phyloP scores from a whole-genome alignment of 2,113 vertebrate species.

The Hippocampus abdominalis region DNA sequence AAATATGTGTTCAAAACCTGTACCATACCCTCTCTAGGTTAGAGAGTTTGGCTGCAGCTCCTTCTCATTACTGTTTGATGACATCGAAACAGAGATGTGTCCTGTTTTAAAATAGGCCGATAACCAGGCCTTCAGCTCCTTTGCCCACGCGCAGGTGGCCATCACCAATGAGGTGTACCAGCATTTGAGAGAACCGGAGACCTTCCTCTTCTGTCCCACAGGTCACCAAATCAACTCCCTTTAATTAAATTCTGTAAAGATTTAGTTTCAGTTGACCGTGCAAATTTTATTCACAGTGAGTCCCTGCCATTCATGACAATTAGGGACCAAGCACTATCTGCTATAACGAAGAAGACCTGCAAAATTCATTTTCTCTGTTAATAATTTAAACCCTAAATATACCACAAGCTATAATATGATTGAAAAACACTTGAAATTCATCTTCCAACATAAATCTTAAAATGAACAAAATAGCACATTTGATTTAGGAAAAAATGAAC shows the following conservation, averaged over 20 bases:
- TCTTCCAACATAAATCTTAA: too few relatives aligned
- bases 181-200: slow-evolving; percentile 85
- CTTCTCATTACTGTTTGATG: slow-evolving; percentile 95
- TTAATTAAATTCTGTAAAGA: neutral
- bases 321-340: neutral
- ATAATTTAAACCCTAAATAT: too few relatives aligned
- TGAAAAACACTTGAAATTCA: too few relatives aligned
- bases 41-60: slow-evolving; percentile 89
- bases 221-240: slow-evolving; percentile 61
- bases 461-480: too few relatives aligned
- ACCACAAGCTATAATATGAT: too few relatives aligned
- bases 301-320: neutral
- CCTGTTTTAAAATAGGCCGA: too few relatives aligned
- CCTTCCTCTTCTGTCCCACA: slow-evolving; percentile 97
- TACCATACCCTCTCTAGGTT: slow-evolving; percentile 71
- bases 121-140: slow-evolving; percentile 91
- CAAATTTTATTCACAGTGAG: neutral
- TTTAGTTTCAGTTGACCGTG: neutral
- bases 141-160: slow-evolving; percentile 91
- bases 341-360: too few relatives aligned
- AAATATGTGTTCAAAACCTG: neutral
- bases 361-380: too few relatives aligned
- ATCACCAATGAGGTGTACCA: slow-evolving; percentile 92
- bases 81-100: slow-evolving; percentile 97
- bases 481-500: too few relatives aligned